Evolutionary conservation across 2,113 vertebrate genomes (phyloP), one percentile per base, ranked within the genome.

Genomic region (Paratilapia polleni): DNA sequence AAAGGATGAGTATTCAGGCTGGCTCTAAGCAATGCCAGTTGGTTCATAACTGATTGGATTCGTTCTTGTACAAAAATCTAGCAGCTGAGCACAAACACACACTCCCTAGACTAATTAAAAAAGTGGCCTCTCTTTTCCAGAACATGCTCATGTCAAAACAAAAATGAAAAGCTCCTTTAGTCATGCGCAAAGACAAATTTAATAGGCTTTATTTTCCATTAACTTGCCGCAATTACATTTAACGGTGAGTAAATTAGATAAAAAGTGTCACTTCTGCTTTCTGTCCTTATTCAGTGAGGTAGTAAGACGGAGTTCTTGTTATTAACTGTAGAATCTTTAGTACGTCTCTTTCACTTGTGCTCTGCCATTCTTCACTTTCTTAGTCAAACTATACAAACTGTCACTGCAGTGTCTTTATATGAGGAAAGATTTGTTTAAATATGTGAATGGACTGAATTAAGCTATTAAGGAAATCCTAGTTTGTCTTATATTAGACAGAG

Each of bases 31-130:
- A 5, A 4, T 8, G 73, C 43, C 43, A 75, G 74, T 64, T 31
- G 74, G 41, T 79, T 82, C 58, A 58, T 19, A 34, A 79, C 79
- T 85, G 82, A 82, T 62, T 82, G 82, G 75, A 85, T 70, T 78
- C 85, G 58, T 52, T 73, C 66, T 26, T 76, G 66, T 79, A 36
- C 60, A 77, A 79, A n/a, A 70, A 12, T 20, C 58, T 34, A 59
- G 54, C 6, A 57, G 59, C 56, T 2, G 41, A 87, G 57, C 77
- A 75, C 57, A 83, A 77, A 66, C n/a, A 19, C 60, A 63, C 68
- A 12, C 54, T 62, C 56, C 75, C 56, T 11, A 7, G 22, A 54
- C 76, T 80, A 85, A 90, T 87, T 82, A 82, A 80, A 85, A 56
- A 89, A 77, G 17, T 78, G 78, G 66, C 22, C 34, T 76, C 56